These are phyloP conservation scores for Monarcha castaneiventris DNA, from an alignment of 2,113 vertebrate genomes.

Conservation along the genomic window DNA sequence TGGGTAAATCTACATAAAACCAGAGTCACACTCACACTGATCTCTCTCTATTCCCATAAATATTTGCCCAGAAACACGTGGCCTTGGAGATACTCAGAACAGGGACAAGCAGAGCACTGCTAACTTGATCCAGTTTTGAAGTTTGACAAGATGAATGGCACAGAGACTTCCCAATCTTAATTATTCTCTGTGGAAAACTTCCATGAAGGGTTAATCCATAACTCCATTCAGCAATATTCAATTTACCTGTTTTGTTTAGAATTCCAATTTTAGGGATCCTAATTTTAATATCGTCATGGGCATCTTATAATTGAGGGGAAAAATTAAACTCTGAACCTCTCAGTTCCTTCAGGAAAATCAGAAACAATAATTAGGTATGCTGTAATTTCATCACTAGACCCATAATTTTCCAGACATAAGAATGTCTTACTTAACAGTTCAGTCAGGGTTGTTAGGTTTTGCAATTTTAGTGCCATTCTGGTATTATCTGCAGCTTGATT, in stretches of 20 bases:
- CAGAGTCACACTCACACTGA: rapidly evolving
- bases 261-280: neutral
- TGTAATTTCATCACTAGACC: neutral
- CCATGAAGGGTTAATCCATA: neutral
- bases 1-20: neutral
- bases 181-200: neutral
- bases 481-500: neutral
- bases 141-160: neutral
- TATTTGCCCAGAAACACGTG: neutral
- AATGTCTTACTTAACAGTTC: neutral
- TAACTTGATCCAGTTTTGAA: neutral
- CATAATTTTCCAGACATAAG: neutral
- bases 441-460: neutral
- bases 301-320: neutral
- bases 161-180: neutral
- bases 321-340: neutral
- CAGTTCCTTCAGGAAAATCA: neutral
- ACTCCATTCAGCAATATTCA: neutral
- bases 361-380: neutral
- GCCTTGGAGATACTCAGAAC: neutral
- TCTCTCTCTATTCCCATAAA: neutral
- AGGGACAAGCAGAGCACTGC: neutral
- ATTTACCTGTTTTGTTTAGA: neutral
- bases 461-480: neutral
- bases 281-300: neutral